phyloP scores from a whole-genome alignment of 2,888 invertebrate genomes.

The Hypsopygia costalis region DNA sequence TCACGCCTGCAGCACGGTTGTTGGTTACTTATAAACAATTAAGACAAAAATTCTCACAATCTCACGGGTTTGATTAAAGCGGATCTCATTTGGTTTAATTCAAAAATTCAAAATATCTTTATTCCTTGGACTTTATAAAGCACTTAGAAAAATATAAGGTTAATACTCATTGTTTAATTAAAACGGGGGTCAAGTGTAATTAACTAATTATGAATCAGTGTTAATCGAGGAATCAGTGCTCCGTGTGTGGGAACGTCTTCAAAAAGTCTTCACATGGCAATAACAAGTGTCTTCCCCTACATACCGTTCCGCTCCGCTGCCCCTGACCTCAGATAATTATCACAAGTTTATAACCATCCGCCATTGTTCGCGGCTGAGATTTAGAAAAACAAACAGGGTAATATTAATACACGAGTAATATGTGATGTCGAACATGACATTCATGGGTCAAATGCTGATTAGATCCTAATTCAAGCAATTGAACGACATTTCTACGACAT shows the following conservation, averaged over 20 bases:
- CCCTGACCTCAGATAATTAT: constrained; percentile 73
- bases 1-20: constrained; percentile 12
- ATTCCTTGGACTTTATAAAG: too few relatives aligned
- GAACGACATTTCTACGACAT: too few relatives aligned
- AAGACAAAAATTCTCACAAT: constrained; percentile 34
- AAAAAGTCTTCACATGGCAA: constrained; percentile 77
- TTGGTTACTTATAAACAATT: constrained; percentile 14
- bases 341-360: constrained; percentile 64
- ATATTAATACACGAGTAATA: constrained; percentile 44
- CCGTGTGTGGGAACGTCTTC: constrained; percentile 73
- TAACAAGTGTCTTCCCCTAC: constrained; percentile 66
- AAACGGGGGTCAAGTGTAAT: constrained; percentile 64
- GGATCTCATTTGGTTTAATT: constrained; percentile 26
- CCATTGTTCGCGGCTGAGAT: constrained; percentile 68
- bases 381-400: constrained; percentile 45
- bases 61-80: constrained; percentile 30
- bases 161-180: constrained; percentile 60
- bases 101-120: too few relatives aligned
- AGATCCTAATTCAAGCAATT: too few relatives aligned
- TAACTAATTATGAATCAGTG: constrained; percentile 72
- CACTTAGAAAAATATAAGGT: too few relatives aligned
- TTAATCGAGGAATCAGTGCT: constrained; percentile 71
- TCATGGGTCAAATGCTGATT: not conserved
- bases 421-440: constrained; percentile 20
- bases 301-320: constrained; percentile 69